Evolutionary conservation across 1,140 invertebrate species (phyloP).

Genomic region (Drosophila yakuba): DNA sequence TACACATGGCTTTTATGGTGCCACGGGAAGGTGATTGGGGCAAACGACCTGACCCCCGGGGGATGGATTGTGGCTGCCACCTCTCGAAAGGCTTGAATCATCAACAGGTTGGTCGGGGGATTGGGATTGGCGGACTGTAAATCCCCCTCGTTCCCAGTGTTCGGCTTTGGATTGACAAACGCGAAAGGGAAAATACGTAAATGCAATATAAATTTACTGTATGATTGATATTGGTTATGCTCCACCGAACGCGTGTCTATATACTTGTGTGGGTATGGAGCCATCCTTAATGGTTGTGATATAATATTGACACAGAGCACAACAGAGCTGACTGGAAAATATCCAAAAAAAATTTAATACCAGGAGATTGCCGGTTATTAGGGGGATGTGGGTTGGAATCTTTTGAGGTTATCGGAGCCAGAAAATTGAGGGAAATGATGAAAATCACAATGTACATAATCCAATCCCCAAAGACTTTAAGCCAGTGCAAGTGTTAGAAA

Average conservation of each 20-base stretch:
- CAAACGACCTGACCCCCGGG: constrained; percentile 19
- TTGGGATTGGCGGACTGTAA: background rate
- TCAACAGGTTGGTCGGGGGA: constrained; percentile 62
- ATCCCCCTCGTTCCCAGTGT: background rate
- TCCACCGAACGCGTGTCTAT: constrained; percentile 18
- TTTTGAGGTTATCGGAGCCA: background rate
- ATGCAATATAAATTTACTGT: constrained; percentile 53
- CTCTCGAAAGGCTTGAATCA: constrained; percentile 47
- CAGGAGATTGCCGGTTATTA: constrained; percentile 33
- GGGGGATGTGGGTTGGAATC: background rate
- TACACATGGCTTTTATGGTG: constrained; percentile 62
- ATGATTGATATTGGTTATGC: constrained; percentile 53
- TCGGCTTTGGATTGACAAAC: constrained; percentile 66
- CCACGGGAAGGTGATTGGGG: constrained; percentile 1
- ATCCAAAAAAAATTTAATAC: constrained; percentile 34
- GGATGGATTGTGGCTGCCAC: constrained; percentile 23
- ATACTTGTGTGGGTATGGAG: constrained; percentile 5
- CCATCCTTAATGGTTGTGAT: constrained; percentile 34
- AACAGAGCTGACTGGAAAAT: constrained; percentile 13
- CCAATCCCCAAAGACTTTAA: constrained; percentile 7
- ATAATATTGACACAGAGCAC: constrained; percentile 46
- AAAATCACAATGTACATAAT: constrained; percentile 2
- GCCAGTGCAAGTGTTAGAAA: background rate
- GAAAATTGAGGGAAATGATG: constrained; percentile 35
- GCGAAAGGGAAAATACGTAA: constrained; percentile 56